Conservation (phyloP, 2,797 vertebrate species). For the Halcyon badia region DNA sequence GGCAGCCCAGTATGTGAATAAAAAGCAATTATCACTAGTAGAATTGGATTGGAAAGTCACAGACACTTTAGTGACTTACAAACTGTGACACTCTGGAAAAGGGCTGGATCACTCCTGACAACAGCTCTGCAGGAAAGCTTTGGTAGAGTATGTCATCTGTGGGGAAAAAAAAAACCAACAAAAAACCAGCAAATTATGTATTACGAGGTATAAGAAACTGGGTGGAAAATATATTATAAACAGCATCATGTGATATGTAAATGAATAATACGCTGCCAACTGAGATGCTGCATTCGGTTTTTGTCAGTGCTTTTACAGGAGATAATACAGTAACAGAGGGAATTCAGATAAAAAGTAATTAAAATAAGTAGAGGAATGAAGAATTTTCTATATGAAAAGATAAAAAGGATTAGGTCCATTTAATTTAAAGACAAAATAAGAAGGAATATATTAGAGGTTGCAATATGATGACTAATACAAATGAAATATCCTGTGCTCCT, state of each 20-base stretch:
- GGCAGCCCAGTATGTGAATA: neutral
- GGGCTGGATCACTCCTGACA: neutral
- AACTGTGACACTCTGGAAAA: neutral
- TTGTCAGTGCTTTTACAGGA: slow-evolving; percentile 6
- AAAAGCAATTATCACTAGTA: neutral
- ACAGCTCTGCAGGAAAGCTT: neutral
- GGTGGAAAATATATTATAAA: slow-evolving; percentile 14
- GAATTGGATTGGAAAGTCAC: neutral
- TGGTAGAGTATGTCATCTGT: neutral
- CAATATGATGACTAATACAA: slow-evolving; percentile 1
- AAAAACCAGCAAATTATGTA: neutral
- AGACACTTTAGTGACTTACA: neutral
- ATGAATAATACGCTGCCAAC: neutral
- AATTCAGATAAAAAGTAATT: slow-evolving; percentile 45
- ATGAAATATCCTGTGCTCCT: slow-evolving; percentile 27
- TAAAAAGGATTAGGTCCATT: slow-evolving; percentile 18
- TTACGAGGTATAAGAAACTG: neutral
- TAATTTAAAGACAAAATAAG: slow-evolving; percentile 52
- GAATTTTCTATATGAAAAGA: slow-evolving; percentile 6
- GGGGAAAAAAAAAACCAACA: neutral
- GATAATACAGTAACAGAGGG: neutral
- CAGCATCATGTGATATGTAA: neutral
- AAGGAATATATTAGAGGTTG: neutral
- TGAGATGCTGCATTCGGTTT: neutral
- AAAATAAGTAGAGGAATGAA: slow-evolving; percentile 36